Conservation (phyloP, 2,797 vertebrate genomes). For the Microhierax caerulescens region DNA sequence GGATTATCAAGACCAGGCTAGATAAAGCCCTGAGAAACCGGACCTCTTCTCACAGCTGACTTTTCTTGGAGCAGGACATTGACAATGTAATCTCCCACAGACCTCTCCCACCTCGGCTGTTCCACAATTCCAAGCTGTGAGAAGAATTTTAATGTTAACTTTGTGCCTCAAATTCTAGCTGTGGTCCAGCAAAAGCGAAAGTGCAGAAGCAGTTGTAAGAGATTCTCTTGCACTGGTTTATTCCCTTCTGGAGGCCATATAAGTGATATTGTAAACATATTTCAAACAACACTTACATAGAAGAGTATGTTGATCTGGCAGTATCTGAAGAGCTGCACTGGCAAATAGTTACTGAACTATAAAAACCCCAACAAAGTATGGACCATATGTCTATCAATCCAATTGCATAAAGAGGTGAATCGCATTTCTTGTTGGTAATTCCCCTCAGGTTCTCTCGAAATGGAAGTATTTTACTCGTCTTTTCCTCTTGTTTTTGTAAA, state of each 20-base stretch:
- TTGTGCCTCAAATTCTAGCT: not conserved
- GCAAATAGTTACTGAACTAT: not conserved
- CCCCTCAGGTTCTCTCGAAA: not conserved
- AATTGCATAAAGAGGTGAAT: not conserved
- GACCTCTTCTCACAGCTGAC: not conserved
- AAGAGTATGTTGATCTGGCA: not conserved
- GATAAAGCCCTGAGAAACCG: not conserved
- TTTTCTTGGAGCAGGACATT: not conserved
- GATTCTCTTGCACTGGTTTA: not conserved
- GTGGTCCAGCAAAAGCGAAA: not conserved
- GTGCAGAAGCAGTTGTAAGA: not conserved
- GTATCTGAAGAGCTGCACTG: not conserved
- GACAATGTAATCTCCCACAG: not conserved
- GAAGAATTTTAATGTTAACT: not conserved
- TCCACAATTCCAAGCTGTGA: not conserved
- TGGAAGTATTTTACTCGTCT: not conserved
- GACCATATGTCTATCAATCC: not conserved
- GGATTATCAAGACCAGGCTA: not conserved
- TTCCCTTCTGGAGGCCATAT: not conserved
- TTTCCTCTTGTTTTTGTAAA: not conserved
- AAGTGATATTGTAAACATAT: not conserved
- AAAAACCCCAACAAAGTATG: not conserved
- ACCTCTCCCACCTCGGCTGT: not conserved
- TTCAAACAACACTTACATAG: not conserved
- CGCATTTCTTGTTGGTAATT: not conserved